phyloP scores from a whole-genome alignment of 2,113 vertebrate genomes.

The Eolophus roseicapilla region DNA sequence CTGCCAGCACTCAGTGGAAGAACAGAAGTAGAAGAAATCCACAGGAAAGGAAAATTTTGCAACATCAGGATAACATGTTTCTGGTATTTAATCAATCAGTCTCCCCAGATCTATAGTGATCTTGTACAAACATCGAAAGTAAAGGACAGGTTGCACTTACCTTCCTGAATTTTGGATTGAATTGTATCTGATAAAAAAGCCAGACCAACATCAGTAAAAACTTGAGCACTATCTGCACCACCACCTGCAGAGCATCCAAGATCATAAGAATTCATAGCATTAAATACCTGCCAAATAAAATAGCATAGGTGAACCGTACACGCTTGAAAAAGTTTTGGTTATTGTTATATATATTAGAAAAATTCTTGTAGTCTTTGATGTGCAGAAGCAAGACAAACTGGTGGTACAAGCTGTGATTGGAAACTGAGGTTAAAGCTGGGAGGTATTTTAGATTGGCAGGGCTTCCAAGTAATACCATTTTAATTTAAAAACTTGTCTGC shows the following conservation, averaged over 20 bases:
- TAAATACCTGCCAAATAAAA: conserved; percentile 76
- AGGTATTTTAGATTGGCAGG: not conserved
- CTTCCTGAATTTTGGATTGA: not conserved
- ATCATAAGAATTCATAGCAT: conserved; percentile 79
- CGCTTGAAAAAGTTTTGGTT: not conserved
- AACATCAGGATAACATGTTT: not conserved
- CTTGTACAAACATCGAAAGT: not conserved
- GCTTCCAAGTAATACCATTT: not conserved
- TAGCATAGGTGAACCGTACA: not conserved
- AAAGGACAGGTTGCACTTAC: not conserved
- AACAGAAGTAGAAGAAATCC: not conserved
- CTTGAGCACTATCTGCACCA: conserved; percentile 58
- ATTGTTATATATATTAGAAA: not conserved
- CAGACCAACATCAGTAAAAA: conserved; percentile 74
- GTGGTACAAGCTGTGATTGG: not conserved
- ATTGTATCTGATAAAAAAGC: conserved; percentile 42
- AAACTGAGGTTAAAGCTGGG: not conserved
- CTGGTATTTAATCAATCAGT: not conserved
- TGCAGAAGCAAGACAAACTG: not conserved
- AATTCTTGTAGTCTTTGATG: not conserved
- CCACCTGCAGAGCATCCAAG: conserved; percentile 79
- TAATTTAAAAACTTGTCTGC: not conserved
- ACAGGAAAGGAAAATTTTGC: not conserved
- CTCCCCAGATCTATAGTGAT: not conserved
- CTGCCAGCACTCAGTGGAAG: not conserved